These are phyloP conservation scores for Palaemon carinicauda DNA, from an alignment of 1,140 invertebrate species.

Conservation along the genomic window DNA sequence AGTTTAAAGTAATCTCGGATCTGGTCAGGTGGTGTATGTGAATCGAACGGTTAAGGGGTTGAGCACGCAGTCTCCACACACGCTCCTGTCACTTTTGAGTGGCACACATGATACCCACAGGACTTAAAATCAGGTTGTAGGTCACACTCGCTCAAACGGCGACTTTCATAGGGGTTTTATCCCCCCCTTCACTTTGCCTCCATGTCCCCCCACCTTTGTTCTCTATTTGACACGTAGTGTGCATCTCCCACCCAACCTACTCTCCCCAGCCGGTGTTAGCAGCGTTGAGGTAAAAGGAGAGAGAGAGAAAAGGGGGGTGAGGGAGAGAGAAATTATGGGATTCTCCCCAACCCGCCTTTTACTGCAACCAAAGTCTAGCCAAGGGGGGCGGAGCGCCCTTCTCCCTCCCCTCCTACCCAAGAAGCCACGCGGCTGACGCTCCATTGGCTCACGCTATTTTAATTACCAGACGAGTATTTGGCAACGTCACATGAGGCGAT, in stretches of 20 bases:
- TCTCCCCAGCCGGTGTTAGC: not conserved
- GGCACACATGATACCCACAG: slow-evolving; percentile 8
- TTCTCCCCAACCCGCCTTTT: slow-evolving; percentile 10
- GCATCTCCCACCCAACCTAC: not conserved
- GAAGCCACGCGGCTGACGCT: slow-evolving; percentile 38
- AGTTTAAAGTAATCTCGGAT: not conserved
- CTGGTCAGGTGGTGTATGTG: slow-evolving; percentile 28
- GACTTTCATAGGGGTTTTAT: slow-evolving; percentile 12
- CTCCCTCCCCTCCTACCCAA: not conserved
- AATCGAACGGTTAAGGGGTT: not conserved
- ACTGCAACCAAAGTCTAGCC: slow-evolving; percentile 26
- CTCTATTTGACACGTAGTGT: not conserved
- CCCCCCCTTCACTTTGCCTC: not conserved
- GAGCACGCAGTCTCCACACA: slow-evolving; percentile 4
- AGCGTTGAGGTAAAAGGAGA: not conserved
- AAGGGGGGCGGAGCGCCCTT: slow-evolving; percentile 38
- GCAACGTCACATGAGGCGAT: slow-evolving; percentile 36
- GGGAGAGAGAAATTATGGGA: slow-evolving; percentile 1
- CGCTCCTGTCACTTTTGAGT: not conserved
- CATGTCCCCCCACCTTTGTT: not conserved
- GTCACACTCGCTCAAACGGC: slow-evolving; percentile 34
- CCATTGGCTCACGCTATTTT: slow-evolving; percentile 50
- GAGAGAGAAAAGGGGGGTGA: slow-evolving; percentile 12
- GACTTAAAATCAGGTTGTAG: slow-evolving; percentile 26
- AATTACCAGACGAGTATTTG: slow-evolving; percentile 45